Evolutionary conservation across 1,140 invertebrate genomes (phyloP).

Genomic region (Drosophila varians): DNA sequence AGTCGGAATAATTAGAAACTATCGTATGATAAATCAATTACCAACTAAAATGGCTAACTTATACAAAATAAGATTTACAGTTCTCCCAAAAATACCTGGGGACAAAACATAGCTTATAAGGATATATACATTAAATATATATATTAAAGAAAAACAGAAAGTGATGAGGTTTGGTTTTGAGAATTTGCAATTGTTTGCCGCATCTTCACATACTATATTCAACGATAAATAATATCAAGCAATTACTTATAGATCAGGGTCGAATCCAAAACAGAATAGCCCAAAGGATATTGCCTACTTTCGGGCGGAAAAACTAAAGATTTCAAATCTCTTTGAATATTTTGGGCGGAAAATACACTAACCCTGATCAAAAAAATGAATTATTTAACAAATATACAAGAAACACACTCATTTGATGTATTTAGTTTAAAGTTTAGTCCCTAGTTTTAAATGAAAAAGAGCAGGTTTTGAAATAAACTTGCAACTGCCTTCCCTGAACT

Average conservation of each 20-base stretch:
- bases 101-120: conserved; percentile 4
- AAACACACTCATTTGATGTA: conserved; percentile 30
- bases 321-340: background rate
- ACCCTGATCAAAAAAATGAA: background rate
- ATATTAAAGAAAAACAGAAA: background rate
- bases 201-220: conserved; percentile 12
- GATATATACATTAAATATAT: conserved; percentile 10
- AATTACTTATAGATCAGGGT: conserved; percentile 7
- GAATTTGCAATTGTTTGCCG: conserved; percentile 20
- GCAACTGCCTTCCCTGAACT: conserved; percentile 18
- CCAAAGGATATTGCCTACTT: background rate
- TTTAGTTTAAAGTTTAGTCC: conserved; percentile 38
- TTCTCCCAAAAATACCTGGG: conserved; percentile 6
- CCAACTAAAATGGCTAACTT: conserved; percentile 32
- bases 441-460: conserved; percentile 11
- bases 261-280: background rate
- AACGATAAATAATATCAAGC: conserved; percentile 10
- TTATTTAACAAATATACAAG: conserved; percentile 7
- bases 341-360: background rate
- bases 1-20: conserved; percentile 15
- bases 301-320: background rate
- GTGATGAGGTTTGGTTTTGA: conserved; percentile 13
- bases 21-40: conserved; percentile 42
- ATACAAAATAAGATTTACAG: conserved; percentile 27
- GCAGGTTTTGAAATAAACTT: conserved; percentile 2